Conservation (phyloP, 1,140 invertebrate species). For the Heliconius eleuchia region DNA sequence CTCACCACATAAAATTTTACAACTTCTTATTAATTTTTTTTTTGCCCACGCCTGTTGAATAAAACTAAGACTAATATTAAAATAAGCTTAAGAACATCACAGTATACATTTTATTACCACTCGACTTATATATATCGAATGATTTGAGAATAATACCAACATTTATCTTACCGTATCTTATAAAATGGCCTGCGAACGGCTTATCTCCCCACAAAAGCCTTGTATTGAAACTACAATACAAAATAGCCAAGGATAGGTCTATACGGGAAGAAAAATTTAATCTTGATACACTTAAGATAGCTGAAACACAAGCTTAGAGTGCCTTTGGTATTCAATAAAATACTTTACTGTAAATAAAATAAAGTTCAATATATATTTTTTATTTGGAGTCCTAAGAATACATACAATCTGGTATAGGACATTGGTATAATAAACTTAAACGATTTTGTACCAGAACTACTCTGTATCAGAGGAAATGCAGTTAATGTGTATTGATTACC, state of each 20-base stretch:
- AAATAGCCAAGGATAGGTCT: conserved; percentile 32
- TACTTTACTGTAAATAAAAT: not conserved
- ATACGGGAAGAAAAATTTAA: conserved; percentile 32
- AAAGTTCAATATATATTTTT: not conserved
- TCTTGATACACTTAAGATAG: conserved; percentile 35
- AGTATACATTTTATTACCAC: too few species aligned
- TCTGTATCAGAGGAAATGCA: not conserved
- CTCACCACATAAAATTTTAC: not conserved
- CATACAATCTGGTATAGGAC: not conserved
- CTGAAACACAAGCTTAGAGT: not conserved
- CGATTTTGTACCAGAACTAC: not conserved
- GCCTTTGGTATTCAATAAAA: not conserved
- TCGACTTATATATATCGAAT: not conserved
- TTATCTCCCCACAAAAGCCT: conserved; percentile 49
- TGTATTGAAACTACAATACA: conserved; percentile 41
- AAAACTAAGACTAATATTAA: too few species aligned
- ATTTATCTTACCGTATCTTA: conserved; percentile 42
- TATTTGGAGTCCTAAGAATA: not conserved
- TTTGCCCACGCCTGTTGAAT: too few species aligned
- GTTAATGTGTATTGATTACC: not conserved
- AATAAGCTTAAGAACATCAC: too few species aligned
- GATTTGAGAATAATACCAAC: conserved; percentile 30
- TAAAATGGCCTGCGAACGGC: conserved; percentile 38
- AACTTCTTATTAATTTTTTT: not conserved
- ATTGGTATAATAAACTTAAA: conserved; percentile 5